Evolutionary conservation across 2,797 vertebrate species (phyloP).

Genomic region (Leuciscus waleckii): DNA sequence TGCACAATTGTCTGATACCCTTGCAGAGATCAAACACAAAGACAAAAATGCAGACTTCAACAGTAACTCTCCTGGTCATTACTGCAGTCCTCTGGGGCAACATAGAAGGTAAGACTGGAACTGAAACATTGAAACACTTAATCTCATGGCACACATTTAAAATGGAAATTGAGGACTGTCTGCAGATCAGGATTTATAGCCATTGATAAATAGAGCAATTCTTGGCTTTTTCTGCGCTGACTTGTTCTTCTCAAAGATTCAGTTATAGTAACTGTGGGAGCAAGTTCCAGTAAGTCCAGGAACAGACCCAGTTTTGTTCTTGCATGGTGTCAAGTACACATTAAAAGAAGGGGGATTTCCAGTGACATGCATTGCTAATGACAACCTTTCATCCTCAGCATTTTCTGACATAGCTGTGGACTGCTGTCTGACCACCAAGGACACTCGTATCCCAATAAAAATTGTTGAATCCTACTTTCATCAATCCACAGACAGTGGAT

Average conservation of each 20-base stretch:
- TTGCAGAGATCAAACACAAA: conserved; percentile 15
- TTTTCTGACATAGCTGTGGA: conserved; percentile 45
- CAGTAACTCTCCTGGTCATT: conserved; percentile 38
- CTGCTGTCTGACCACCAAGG: conserved; percentile 57
- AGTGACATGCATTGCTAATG: not conserved
- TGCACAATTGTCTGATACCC: conserved; percentile 10
- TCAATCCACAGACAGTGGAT: conserved; percentile 46
- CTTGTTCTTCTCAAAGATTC: not conserved
- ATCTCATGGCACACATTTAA: not conserved
- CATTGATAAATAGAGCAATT: not conserved
- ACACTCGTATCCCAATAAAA: conserved; percentile 21
- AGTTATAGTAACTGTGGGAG: not conserved
- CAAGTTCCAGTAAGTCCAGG: not conserved
- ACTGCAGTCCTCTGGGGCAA: conserved; percentile 41
- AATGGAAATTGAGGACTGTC: conserved; percentile 14
- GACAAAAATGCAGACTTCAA: conserved; percentile 49
- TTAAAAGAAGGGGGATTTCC: not conserved
- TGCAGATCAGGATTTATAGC: not conserved
- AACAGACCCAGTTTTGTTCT: conserved; percentile 23
- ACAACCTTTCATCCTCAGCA: not conserved
- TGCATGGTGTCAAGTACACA: not conserved
- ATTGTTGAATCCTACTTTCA: conserved; percentile 30
- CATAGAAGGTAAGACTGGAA: conserved; percentile 46
- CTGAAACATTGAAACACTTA: not conserved
- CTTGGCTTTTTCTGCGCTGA: not conserved